Conservation (phyloP, 2,888 invertebrate genomes). For the Trachelus tabidus region DNA sequence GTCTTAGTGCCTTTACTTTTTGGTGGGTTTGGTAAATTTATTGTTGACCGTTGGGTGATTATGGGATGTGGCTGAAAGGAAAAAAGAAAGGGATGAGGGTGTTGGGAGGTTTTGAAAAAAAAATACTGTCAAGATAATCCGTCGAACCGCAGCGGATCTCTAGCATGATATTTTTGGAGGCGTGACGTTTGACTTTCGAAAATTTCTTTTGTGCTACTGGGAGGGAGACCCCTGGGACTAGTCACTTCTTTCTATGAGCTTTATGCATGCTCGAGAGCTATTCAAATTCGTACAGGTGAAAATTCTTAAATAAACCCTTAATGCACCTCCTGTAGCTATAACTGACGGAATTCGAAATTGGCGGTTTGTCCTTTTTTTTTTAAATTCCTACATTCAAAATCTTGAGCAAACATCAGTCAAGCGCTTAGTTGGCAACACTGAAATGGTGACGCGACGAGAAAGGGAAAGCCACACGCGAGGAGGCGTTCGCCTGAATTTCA, state of each 20-base stretch:
- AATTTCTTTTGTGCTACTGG: background rate
- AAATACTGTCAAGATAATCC: constrained; percentile 19
- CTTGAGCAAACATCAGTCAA: background rate
- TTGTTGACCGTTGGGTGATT: background rate
- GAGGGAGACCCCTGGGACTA: background rate
- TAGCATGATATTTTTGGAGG: background rate
- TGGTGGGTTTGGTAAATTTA: background rate
- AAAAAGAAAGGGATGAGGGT: background rate
- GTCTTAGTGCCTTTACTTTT: background rate
- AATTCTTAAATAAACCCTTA: background rate
- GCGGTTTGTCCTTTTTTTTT: background rate
- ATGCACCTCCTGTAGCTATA: background rate
- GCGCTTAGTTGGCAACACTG: background rate
- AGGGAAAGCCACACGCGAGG: constrained; percentile 5
- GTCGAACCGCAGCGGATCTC: constrained; percentile 16
- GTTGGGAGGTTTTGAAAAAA: background rate
- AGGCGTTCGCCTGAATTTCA: constrained; percentile 1
- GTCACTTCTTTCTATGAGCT: background rate
- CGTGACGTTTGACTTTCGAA: constrained; percentile 8
- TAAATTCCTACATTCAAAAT: background rate
- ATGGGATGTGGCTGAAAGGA: background rate
- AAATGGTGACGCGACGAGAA: constrained; percentile 1
- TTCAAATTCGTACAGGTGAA: constrained; percentile 20
- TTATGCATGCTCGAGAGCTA: constrained; percentile 1
- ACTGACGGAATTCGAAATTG: background rate